Base-by-base conservation (phyloP, 2,888 invertebrate genomes). In the Brenthis daphne region DNA sequence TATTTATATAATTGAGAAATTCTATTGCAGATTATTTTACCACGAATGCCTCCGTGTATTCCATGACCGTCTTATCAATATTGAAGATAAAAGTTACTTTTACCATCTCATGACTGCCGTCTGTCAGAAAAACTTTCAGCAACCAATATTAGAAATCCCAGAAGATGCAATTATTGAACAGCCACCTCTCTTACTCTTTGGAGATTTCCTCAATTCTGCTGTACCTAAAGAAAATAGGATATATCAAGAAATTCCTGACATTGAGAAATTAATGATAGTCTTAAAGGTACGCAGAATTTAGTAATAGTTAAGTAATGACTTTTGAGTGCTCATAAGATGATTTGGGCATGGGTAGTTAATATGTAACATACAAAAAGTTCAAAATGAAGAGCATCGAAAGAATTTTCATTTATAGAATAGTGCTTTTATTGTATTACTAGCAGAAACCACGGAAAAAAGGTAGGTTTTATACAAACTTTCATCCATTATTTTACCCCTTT, bases 11-110 rank as follows among this genome's bases (percentile, higher is more conserved):
- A 43, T 43, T 43, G 11, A 43, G 37, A 37, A 37, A 43, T 43
- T 11, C 8, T 43, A 55, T 43, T 68, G 3, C 79, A 96, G 98
- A 75, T 88, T 99, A 11, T 98, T 98, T 91, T 97, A 97, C 76
- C 98, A 99, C 83, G 98, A 99, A 88, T 97, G 97, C 69, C 94
- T 97, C 67, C 94, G 98, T 37, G 98, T 98, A 2, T 98, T 98
- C 85, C 98, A 98, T 86, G 98, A 98, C 84, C 96, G 98, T 1
- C 90, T 99, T 29, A 96, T 96, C 68, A 97, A 97, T 81, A 86
- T 94, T 16, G 94, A 96, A 75, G 98, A 99, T 85, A 96, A 97
- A 83, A 94, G 93, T 33, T 96, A 97, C 84, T 97, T 98, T 80
- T 96, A 95, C 80, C 93, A 94, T 57, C 88, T 97, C 16, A 95